Percentiles rank a stretch among this genome's conserved stretches.
phyloP scores from a whole-genome alignment of 2,888 invertebrate genomes.

The Hemistola chrysoprasaria region DNA sequence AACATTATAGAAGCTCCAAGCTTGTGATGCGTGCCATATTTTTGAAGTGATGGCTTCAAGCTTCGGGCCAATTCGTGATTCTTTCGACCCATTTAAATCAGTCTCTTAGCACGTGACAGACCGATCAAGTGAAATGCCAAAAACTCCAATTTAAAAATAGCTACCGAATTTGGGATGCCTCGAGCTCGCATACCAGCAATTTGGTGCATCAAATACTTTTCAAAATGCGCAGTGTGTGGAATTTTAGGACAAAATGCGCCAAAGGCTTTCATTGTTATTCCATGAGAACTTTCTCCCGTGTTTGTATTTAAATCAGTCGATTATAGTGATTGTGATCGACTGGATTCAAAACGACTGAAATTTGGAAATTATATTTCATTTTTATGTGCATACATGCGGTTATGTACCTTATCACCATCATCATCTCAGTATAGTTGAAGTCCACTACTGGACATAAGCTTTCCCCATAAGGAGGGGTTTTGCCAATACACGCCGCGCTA shows the following conservation, averaged over 20 bases:
- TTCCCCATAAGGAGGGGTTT: too few relatives aligned
- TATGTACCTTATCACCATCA: too few relatives aligned
- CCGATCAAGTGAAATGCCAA: constrained; percentile 4
- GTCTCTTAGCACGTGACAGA: background rate
- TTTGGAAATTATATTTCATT: too few relatives aligned
- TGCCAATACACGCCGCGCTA: too few relatives aligned
- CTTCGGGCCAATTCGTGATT: too few relatives aligned
- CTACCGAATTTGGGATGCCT: constrained; percentile 14
- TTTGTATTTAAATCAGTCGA: constrained; percentile 10
- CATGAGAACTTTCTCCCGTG: constrained; percentile 28
- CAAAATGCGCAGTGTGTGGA: constrained; percentile 6
- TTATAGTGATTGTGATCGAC: constrained; percentile 17
- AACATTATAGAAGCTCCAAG: too few relatives aligned
- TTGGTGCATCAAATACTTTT: constrained; percentile 4
- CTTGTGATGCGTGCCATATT: too few relatives aligned
- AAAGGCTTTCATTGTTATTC: constrained; percentile 16
- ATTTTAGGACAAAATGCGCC: constrained; percentile 9
- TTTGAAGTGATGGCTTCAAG: too few relatives aligned
- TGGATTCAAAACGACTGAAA: background rate
- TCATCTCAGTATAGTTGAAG: too few relatives aligned
- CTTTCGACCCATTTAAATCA: too few relatives aligned
- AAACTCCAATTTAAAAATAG: constrained; percentile 16
- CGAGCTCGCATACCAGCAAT: constrained; percentile 1
- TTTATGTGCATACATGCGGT: too few relatives aligned
- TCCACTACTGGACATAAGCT: too few relatives aligned